Conservation (phyloP, 1,140 invertebrate genomes). For the Zelostemma sp. region DNA sequence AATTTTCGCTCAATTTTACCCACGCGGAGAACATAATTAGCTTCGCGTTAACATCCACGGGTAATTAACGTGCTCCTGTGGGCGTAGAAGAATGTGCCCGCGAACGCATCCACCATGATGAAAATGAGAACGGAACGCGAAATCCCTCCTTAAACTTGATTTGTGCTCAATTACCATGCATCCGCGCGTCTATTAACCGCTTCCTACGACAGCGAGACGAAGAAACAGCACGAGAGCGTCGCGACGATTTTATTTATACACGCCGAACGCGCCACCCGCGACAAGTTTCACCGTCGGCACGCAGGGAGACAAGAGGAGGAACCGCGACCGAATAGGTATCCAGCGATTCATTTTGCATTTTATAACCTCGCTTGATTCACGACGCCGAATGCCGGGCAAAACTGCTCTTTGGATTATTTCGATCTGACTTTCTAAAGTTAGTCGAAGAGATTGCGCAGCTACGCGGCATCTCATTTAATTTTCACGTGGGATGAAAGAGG, state of each 20-base stretch:
- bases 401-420: constrained; percentile 58
- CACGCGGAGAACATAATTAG: constrained; percentile 49
- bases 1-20: constrained; percentile 28
- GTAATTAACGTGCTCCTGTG: constrained; percentile 49
- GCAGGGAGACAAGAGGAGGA: constrained; percentile 10
- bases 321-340: constrained; percentile 33
- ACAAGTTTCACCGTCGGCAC: constrained; percentile 43
- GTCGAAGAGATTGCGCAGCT: constrained; percentile 21
- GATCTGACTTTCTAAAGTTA: constrained; percentile 59
- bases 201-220: constrained; percentile 48
- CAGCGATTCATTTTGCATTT: constrained; percentile 64
- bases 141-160: constrained; percentile 67
- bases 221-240: constrained; percentile 51
- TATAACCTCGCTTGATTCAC: constrained; percentile 57
- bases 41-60: constrained; percentile 45
- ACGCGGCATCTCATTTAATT: constrained; percentile 53
- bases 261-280: constrained; percentile 55
- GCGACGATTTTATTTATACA: constrained; percentile 69
- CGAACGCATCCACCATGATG: constrained; percentile 44
- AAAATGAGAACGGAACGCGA: constrained; percentile 52
- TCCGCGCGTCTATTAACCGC: constrained; percentile 52
- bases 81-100: constrained; percentile 48
- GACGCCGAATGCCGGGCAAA: constrained; percentile 20
- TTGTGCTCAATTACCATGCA: constrained; percentile 70
- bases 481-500: constrained; percentile 49